These are phyloP conservation scores for Brienomyrus longianalis DNA, from an alignment of 2,113 vertebrate genomes.

Conservation along the genomic window DNA sequence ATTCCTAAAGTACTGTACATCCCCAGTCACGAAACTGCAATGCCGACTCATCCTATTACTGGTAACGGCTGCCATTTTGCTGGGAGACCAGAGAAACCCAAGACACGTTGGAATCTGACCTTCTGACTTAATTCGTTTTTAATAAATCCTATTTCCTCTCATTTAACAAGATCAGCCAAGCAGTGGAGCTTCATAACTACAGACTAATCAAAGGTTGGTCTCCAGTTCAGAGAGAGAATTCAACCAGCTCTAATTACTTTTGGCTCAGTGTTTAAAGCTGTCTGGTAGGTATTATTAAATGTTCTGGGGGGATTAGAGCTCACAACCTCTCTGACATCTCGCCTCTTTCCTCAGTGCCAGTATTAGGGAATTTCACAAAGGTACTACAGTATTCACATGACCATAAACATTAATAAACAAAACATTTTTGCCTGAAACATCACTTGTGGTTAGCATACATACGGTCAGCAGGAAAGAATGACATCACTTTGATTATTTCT, in stretches of 20 bases:
- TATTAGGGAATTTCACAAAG: neutral
- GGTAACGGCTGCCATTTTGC: neutral
- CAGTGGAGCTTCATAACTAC: neutral
- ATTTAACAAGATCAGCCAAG: constrained; percentile 2
- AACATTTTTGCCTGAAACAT: neutral
- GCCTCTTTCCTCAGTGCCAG: neutral
- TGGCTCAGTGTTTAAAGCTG: neutral
- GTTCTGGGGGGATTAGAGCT: neutral
- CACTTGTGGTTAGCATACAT: neutral
- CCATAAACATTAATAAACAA: neutral
- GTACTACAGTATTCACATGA: neutral
- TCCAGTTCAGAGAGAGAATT: neutral
- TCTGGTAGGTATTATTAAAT: neutral
- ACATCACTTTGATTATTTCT: neutral
- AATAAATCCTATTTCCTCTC: neutral
- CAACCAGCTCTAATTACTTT: constrained; percentile 1
- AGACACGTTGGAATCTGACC: neutral
- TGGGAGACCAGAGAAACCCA: neutral
- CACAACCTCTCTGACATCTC: neutral
- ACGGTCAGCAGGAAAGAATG: neutral
- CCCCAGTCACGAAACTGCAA: neutral
- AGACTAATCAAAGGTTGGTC: constrained; percentile 5
- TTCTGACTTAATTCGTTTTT: neutral
- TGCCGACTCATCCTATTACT: neutral
- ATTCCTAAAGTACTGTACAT: neutral